Conservation (phyloP, 2,113 vertebrate genomes). For the Cyphomyrus discorhynchus region DNA sequence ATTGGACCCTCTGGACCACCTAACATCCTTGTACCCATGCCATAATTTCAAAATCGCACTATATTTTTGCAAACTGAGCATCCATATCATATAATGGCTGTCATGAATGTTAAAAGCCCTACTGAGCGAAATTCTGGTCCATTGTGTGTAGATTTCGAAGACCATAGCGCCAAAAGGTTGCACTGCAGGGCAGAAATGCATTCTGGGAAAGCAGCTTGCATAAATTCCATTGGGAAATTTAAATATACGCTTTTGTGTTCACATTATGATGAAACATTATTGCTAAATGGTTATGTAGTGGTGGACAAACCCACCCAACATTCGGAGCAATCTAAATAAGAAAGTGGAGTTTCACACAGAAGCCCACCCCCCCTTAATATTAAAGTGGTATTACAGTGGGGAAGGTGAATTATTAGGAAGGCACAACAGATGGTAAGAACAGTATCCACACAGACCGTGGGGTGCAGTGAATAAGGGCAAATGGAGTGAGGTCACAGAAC, state of each 20-base stretch:
- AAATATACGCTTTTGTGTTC: neutral
- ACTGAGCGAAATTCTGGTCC: neutral
- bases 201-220: neutral
- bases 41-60: neutral
- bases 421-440: neutral
- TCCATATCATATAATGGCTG: neutral
- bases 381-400: neutral
- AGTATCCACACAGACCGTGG: neutral
- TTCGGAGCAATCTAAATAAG: neutral
- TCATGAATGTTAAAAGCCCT: neutral
- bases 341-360: neutral
- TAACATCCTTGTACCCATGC: neutral
- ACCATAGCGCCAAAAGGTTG: neutral
- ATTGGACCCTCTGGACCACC: neutral
- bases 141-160: neutral
- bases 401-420: slow-evolving; percentile 3
- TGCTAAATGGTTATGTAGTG: neutral
- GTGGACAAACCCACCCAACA: neutral
- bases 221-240: neutral
- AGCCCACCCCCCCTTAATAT: neutral
- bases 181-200: neutral
- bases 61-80: neutral
- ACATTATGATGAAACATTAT: neutral
- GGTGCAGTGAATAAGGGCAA: neutral
- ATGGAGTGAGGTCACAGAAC: neutral